phyloP scores from a whole-genome alignment of 2,797 vertebrate genomes.

The Tokudaia tokunoshimensis region DNA sequence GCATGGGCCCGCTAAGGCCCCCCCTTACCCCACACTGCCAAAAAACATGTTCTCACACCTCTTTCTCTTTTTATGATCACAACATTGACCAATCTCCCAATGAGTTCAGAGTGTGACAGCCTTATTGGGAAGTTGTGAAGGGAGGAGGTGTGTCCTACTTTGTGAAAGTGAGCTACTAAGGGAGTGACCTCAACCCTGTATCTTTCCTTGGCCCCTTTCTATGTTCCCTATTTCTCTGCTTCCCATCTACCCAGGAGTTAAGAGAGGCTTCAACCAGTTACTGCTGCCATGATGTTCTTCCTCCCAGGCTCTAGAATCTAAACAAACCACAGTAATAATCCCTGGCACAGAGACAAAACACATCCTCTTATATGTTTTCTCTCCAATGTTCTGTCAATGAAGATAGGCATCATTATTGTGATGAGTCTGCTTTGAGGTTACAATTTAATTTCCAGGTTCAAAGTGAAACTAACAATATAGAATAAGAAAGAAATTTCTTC shows the following conservation, averaged over 20 bases:
- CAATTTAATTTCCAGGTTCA: constrained; percentile 67
- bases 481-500: background rate
- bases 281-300: no score
- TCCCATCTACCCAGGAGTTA: background rate
- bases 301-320: background rate
- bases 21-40: no score
- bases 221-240: background rate
- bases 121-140: background rate
- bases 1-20: no score
- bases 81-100: background rate
- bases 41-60: no score
- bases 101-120: background rate
- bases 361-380: background rate
- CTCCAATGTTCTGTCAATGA: no score
- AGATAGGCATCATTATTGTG: background rate
- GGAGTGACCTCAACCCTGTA: background rate
- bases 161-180: background rate
- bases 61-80: no score
- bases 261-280: background rate
- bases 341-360: background rate
- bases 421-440: constrained; percentile 58
- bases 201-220: background rate
- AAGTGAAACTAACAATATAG: constrained; percentile 23
- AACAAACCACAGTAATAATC: background rate
- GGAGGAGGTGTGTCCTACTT: no score